Percentiles rank a stretch among this genome's conserved stretches.
phyloP scores from a whole-genome alignment of 92 coral and sea anemone genomes.

The Chrysogorgia sp. region DNA sequence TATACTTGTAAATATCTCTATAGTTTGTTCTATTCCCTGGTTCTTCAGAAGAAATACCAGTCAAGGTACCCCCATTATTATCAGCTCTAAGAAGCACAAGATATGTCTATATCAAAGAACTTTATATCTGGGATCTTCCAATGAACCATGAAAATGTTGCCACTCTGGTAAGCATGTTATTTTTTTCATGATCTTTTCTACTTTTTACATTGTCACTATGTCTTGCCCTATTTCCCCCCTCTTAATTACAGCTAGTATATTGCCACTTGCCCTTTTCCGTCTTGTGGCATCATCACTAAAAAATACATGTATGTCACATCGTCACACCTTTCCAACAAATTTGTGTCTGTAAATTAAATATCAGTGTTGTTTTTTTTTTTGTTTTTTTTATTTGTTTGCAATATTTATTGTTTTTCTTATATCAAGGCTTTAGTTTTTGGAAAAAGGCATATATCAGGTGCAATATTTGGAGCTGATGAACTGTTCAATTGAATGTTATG shows the following conservation, averaged over 20 bases:
- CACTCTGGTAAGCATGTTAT: slow-evolving; percentile 65
- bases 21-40: slow-evolving; percentile 92
- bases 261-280: not conserved
- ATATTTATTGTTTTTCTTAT: not conserved
- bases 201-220: not conserved
- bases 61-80: slow-evolving; percentile 86
- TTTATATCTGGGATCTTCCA: slow-evolving; percentile 93
- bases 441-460: slow-evolving; percentile 87
- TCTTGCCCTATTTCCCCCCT: not conserved
- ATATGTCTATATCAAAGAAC: slow-evolving; percentile 87
- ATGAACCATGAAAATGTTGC: slow-evolving; percentile 96
- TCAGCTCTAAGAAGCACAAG: slow-evolving; percentile 88
- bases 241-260: too few relatives aligned
- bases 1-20: not conserved
- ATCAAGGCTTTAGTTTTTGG: slow-evolving; percentile 84
- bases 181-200: not conserved
- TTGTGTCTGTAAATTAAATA: too few relatives aligned
- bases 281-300: not conserved
- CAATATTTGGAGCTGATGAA: slow-evolving; percentile 95
- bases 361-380: slow-evolving; percentile 3
- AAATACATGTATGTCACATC: too few relatives aligned
- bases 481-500: slow-evolving; percentile 89
- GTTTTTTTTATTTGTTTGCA: not conserved
- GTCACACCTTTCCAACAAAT: too few relatives aligned
- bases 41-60: slow-evolving; percentile 83